Base-by-base conservation (phyloP, 2,797 vertebrate species). In the Gallinago solitaria region DNA sequence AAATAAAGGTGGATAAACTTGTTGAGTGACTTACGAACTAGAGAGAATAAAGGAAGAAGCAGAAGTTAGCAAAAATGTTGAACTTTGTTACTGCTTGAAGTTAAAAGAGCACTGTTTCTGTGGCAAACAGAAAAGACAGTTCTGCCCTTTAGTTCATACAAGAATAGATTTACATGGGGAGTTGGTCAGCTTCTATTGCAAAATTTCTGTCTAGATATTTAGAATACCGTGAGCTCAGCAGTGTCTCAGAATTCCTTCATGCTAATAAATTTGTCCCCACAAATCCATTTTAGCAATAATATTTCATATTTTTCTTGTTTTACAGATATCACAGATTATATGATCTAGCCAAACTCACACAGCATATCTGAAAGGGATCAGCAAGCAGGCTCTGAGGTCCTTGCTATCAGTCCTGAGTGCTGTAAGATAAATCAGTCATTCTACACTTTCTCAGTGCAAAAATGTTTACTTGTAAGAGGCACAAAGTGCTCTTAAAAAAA, bases 71-170 rank as follows among this genome's bases (percentile, higher is more conserved):
- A 69, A 84, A 77, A 82, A 9, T 24, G 3, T 59, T 30, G 14
- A 45, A 81, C 5, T 19, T 83, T 27, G 1, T 12, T 79, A 8
- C 13, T 83, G 10, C 3, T 78, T 76, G 9, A 23, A 23, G 12
- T 54, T 74, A 65, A 71, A 90, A 57, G 2, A 9, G 3, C 1
- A 2, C 18, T 23, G 6, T 65, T 87, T 69, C 33, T 57, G 25
- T 16, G 20, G 16, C 9, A 47, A 78, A 50, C 1, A 37, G n/a
- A 70, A 64, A 53, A 37, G 5, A 12, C 0, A 0, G 11, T n/a
- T 70, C 23, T 67, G 4, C 2, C 3, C 6, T 69, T 71, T 33
- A n/a, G 16, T 83, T 86, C 24, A 19, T 7, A 17, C 2, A 54
- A 73, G 5, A 32, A 59, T 8, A 37, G 13, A 21, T 73, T 85